phyloP scores from a whole-genome alignment of 2,888 invertebrate species.

The Dermolepida albohirtum region DNA sequence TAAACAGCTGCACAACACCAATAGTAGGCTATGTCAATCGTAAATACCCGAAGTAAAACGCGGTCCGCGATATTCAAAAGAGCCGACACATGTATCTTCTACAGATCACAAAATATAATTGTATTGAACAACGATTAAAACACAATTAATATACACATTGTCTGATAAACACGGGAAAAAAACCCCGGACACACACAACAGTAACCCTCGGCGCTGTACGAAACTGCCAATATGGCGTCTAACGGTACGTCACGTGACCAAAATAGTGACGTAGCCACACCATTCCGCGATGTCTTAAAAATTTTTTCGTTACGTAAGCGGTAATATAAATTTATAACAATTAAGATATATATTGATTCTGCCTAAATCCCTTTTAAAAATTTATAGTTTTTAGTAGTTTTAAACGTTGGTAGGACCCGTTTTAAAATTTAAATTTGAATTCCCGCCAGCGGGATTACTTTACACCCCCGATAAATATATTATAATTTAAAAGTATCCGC shows the following conservation, averaged over 20 bases:
- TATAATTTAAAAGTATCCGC: not conserved
- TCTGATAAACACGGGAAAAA: slow-evolving; percentile 49
- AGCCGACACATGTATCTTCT: slow-evolving; percentile 8
- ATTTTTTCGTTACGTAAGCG: slow-evolving; percentile 65
- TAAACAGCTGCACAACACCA: slow-evolving; percentile 65
- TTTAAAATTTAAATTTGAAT: slow-evolving; percentile 45
- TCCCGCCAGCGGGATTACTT: slow-evolving; percentile 44
- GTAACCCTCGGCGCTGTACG: slow-evolving; percentile 67
- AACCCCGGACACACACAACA: slow-evolving; percentile 59
- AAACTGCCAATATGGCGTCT: slow-evolving; percentile 72
- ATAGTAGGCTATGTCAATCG: slow-evolving; percentile 64
- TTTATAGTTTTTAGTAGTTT: not conserved
- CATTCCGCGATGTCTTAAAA: slow-evolving; percentile 61
- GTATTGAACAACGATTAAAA: slow-evolving; percentile 3
- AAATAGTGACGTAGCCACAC: slow-evolving; percentile 66
- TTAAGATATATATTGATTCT: slow-evolving; percentile 47
- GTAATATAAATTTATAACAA: slow-evolving; percentile 50
- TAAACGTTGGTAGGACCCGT: not conserved
- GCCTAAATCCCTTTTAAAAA: not conserved
- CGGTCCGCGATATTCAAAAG: slow-evolving; percentile 64
- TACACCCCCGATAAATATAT: slow-evolving; percentile 1
- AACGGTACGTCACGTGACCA: slow-evolving; percentile 70
- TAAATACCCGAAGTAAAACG: slow-evolving; percentile 64
- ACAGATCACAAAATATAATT: slow-evolving; percentile 36
- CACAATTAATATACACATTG: slow-evolving; percentile 19